A percentile compares a stretch with the other conserved stretches of the same genome.
These are phyloP conservation scores for Caenorhabditis latens DNA, from an alignment of 1,140 invertebrate species.

Conservation along the genomic window DNA sequence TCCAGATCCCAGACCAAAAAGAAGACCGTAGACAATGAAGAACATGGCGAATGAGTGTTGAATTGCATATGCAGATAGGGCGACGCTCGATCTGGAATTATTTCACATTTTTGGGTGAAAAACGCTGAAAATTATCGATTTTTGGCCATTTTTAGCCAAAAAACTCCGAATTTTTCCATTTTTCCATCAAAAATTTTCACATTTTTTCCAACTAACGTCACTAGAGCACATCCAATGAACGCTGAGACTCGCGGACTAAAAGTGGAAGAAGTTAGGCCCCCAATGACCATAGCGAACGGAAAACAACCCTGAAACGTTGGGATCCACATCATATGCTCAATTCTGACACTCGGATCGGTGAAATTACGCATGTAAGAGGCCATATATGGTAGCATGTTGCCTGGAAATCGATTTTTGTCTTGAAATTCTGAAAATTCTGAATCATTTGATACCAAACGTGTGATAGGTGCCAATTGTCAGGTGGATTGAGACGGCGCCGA, in stretches of 20 bases:
- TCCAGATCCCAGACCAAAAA: conserved; percentile 77
- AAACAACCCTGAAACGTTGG: conserved; percentile 75
- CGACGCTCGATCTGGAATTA: conserved; percentile 72
- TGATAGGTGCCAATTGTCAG: conserved; percentile 76
- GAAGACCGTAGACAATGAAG: conserved; percentile 75
- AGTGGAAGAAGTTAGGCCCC: conserved; percentile 69
- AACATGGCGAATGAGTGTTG: conserved; percentile 71
- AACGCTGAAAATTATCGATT: no score
- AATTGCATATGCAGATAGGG: conserved; percentile 74
- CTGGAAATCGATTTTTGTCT: conserved; percentile 64
- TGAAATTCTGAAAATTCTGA: not conserved
- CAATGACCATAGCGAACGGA: conserved; percentile 77
- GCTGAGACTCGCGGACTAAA: conserved; percentile 73
- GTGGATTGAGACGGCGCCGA: conserved; percentile 76
- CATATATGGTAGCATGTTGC: conserved; percentile 78
- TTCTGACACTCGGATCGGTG: conserved; percentile 70
- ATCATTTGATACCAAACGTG: conserved; percentile 71
- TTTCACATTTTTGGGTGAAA: not conserved
- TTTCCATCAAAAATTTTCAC: not conserved
- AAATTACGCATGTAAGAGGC: conserved; percentile 77
- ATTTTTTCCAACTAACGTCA: conserved; percentile 68
- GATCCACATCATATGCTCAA: conserved; percentile 76
- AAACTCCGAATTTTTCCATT: no score
- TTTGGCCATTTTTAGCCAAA: no score
- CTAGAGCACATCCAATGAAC: conserved; percentile 71